Base-by-base conservation (phyloP, 2,113 vertebrate genomes). In the Callospermophilus lateralis region DNA sequence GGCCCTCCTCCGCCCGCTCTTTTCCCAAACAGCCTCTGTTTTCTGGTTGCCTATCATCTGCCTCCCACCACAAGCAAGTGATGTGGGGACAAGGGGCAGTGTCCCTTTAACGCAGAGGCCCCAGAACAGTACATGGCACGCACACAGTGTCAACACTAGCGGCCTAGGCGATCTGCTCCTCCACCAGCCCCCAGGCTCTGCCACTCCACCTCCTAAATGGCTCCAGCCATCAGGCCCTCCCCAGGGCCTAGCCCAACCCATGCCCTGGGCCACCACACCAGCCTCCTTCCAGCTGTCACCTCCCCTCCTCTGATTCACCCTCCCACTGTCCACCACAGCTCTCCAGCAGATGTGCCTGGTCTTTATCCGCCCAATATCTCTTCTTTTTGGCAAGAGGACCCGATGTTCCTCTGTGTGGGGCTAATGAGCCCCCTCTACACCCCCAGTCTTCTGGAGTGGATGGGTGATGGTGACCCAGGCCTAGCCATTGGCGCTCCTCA, bases 181-280 rank as follows among this genome's bases (percentile, higher is more conserved):
- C 4, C 20, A 17, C n/a, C 51, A 1, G 16, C 9, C 13, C 65
- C 92, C 86, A 45, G 8, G 37, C 42, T 42, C 48, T 1, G 19
- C 53, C 86, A 61, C 10, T 3, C 42, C 13, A 37, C 81, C 55
- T 51, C 55, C 65, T 80, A 42, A 1, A 51, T 13, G 39, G 39
- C 74, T 48, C 13, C 0, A 6, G 65, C 74, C 1, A 3, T 32
- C 74, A 22, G 6, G 26, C 37, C 51, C 80, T 80, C 67, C 65
- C 24, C 9, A 8, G 2, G 26, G 12, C 1, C 11, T 0, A 45
- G 80, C 53, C 61, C 16, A 7, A 11, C 3, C 26, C n/a, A 10
- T 15, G 0, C 24, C 58, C 81, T 1, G 0, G 76, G 22, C 74
- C 83, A 10, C 58, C 17, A 2, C 0, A 1, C 28, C 15, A 42